Conservation (phyloP, 2,113 vertebrate genomes). For the Prionailurus viverrinus region DNA sequence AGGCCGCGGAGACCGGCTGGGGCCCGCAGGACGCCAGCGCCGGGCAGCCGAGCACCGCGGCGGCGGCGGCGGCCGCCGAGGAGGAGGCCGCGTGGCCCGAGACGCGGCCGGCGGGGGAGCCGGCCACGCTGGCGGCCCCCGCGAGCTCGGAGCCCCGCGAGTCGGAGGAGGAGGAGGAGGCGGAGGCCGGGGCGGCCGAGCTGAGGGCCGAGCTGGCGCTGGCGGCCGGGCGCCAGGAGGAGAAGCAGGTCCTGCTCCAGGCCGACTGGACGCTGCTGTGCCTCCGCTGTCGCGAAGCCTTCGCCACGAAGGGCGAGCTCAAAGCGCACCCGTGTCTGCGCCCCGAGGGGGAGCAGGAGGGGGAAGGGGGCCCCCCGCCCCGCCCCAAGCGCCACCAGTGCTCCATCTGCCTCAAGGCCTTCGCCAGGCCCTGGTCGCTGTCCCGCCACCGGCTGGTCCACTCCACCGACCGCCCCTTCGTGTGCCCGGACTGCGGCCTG, state of each 20-base stretch:
- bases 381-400: slow-evolving; percentile 82
- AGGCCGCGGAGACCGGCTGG: not conserved
- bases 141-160: not conserved
- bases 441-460: slow-evolving; percentile 83
- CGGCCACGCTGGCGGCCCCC: not conserved
- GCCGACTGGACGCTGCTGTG: slow-evolving; percentile 83
- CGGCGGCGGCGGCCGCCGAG: not conserved
- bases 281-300: slow-evolving; percentile 82
- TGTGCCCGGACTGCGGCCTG: slow-evolving; percentile 83
- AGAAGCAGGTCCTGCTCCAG: slow-evolving; percentile 84
- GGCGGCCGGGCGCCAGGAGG: slow-evolving; percentile 77
- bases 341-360: slow-evolving; percentile 73
- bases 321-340: slow-evolving; percentile 83
- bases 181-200: slow-evolving; percentile 71
- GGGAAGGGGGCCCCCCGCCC: slow-evolving; percentile 63
- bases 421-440: slow-evolving; percentile 83
- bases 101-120: slow-evolving; percentile 30
- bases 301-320: slow-evolving; percentile 83
- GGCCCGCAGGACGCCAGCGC: not conserved
- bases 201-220: slow-evolving; percentile 77
- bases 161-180: not conserved
- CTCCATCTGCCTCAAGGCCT: slow-evolving; percentile 83
- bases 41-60: not conserved
- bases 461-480: slow-evolving; percentile 82
- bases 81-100: slow-evolving; percentile 49